These are phyloP conservation scores for Lepeophtheirus nordmannii DNA, from an alignment of 2,888 invertebrate genomes.

Conservation along the genomic window DNA sequence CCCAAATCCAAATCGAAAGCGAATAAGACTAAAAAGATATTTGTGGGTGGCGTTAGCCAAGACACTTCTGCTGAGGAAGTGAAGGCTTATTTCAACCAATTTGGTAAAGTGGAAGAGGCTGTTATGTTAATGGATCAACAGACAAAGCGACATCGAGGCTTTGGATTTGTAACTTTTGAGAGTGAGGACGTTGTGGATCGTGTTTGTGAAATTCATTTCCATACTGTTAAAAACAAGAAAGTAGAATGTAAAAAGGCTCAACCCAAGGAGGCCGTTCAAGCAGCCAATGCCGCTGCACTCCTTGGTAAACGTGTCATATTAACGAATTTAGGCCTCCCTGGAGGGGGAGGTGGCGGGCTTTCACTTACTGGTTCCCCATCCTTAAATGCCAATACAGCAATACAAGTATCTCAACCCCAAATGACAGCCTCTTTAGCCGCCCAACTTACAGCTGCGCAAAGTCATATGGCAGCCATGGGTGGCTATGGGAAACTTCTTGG, in stretches of 20 bases:
- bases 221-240: conserved; percentile 80
- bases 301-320: conserved; percentile 52
- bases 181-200: conserved; percentile 78
- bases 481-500: conserved; percentile 50
- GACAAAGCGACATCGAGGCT: conserved; percentile 74
- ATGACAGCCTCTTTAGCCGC: conserved; percentile 14
- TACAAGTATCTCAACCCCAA: conserved; percentile 23
- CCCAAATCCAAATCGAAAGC: conserved; percentile 67
- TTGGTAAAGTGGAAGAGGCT: conserved; percentile 68
- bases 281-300: conserved; percentile 35
- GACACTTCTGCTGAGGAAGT: conserved; percentile 81
- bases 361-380: not conserved
- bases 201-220: conserved; percentile 83
- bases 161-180: conserved; percentile 80
- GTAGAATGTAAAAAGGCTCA: conserved; percentile 80
- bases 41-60: conserved; percentile 79
- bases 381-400: not conserved
- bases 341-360: conserved; percentile 36
- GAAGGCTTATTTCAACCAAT: conserved; percentile 73
- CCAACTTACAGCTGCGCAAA: conserved; percentile 32
- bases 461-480: conserved; percentile 38
- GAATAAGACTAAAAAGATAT: conserved; percentile 78
- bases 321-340: conserved; percentile 51
- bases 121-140: conserved; percentile 89
- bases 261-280: conserved; percentile 70